A percentile compares a stretch with the other conserved stretches of the same genome.
Conservation (phyloP, 2,797 vertebrate species). For the Chelidonichthys spinosus region DNA sequence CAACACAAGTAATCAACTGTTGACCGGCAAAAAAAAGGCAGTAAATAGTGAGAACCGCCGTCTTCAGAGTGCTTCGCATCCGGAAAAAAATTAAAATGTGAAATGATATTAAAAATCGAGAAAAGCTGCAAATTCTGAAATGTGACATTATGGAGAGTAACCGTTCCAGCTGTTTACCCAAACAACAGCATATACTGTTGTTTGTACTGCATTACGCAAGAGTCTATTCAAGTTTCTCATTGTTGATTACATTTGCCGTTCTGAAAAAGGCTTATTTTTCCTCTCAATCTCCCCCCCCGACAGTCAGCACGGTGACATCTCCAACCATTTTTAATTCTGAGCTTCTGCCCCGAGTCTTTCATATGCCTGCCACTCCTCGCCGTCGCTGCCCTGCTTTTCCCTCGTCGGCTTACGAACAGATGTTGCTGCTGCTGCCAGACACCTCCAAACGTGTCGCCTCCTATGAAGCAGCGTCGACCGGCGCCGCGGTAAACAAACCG, state of each 20-base stretch:
- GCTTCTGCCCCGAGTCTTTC: not conserved
- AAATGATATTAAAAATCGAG: not conserved
- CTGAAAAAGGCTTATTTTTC: not conserved
- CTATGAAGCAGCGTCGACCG: conserved; percentile 25
- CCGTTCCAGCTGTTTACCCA: not conserved
- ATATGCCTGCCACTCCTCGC: conserved; percentile 8
- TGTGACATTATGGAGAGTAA: not conserved
- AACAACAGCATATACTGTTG: not conserved
- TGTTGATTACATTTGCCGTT: not conserved
- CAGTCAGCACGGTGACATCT: conserved; percentile 2
- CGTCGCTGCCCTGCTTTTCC: conserved; percentile 4
- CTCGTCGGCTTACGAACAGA: conserved; percentile 21
- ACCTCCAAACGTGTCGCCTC: conserved; percentile 34
- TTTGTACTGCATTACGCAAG: not conserved
- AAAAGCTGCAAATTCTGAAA: not conserved
- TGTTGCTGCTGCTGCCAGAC: conserved; percentile 31
- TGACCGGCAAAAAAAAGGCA: no score
- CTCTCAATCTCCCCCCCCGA: not conserved
- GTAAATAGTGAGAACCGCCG: conserved; percentile 22
- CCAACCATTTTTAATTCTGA: conserved; percentile 6
- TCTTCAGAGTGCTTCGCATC: no score
- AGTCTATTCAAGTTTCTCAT: not conserved
- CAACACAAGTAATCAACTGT: not conserved
- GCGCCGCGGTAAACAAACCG: not conserved
- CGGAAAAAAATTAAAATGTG: not conserved